Percentiles rank a stretch among this genome's conserved stretches.
phyloP scores from a whole-genome alignment of 53 echinoderm and acorn worm genomes.

The Glandiceps talaboti region DNA sequence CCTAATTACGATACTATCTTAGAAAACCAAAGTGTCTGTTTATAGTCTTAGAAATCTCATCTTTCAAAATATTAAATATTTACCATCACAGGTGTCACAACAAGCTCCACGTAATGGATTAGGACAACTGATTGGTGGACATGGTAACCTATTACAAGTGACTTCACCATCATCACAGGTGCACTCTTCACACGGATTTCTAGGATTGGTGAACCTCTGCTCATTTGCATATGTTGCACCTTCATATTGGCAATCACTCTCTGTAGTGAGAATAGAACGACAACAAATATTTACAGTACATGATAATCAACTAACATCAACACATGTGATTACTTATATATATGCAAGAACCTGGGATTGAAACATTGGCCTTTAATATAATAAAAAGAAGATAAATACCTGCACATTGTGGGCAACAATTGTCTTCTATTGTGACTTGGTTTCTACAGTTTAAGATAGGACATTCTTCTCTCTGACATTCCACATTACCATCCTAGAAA shows the following conservation, averaged over 20 bases:
- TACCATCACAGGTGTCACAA: conserved; percentile 2
- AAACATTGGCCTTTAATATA: too few species aligned
- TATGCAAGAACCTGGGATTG: too few species aligned
- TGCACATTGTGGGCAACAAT: conserved; percentile 61
- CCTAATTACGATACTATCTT: too few species aligned
- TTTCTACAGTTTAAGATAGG: conserved; percentile 40
- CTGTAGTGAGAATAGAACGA: not conserved
- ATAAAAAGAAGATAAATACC: too few species aligned
- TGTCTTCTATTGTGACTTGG: conserved; percentile 30
- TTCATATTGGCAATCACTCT: not conserved
- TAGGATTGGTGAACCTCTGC: not conserved
- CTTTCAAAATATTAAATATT: too few species aligned
- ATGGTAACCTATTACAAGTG: not conserved
- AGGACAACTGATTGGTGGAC: not conserved
- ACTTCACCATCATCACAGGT: conserved; percentile 4
- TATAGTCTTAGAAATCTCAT: too few species aligned
- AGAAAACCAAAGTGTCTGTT: too few species aligned
- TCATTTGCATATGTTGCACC: not conserved
- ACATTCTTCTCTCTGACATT: conserved; percentile 42
- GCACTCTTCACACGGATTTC: conserved; percentile 2
- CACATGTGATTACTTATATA: too few species aligned
- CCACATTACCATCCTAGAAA: conserved; percentile 47
- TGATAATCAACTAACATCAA: too few species aligned
- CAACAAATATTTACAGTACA: not conserved
- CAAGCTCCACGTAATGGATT: conserved; percentile 1